Conservation (phyloP, 1,140 invertebrate species). For the Chlorops oryzae region DNA sequence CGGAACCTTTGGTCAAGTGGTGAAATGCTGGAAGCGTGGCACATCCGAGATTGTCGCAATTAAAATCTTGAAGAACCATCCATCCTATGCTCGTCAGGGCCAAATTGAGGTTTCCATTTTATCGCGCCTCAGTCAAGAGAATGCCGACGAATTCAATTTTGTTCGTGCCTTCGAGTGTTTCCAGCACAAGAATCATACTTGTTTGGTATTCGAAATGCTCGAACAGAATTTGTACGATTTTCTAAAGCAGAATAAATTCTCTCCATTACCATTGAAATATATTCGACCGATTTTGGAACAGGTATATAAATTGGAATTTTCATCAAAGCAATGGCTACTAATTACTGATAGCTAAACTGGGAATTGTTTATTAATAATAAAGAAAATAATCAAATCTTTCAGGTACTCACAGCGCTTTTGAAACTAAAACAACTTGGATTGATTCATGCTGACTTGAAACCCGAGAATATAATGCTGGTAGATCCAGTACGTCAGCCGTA, state of each 20-base stretch:
- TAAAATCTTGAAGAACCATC: slow-evolving; percentile 99
- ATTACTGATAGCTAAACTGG: too few species aligned
- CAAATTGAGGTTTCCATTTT: slow-evolving; percentile 99
- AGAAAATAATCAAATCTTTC: neutral
- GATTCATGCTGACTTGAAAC: slow-evolving; percentile 99
- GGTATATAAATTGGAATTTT: too few species aligned
- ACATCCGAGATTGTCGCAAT: slow-evolving; percentile 99
- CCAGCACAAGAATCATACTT: slow-evolving; percentile 99
- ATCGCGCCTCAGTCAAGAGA: slow-evolving; percentile 95
- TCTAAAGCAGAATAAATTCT: slow-evolving; percentile 99
- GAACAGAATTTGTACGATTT: slow-evolving; percentile 99
- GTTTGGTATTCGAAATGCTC: slow-evolving; percentile 99
- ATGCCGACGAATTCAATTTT: slow-evolving; percentile 99
- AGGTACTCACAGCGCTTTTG: slow-evolving; percentile 83
- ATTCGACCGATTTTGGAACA: slow-evolving; percentile 98
- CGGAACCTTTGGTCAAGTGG: slow-evolving; percentile 98
- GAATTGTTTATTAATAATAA: slow-evolving; percentile 1
- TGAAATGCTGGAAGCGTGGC: slow-evolving; percentile 99
- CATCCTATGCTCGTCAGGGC: slow-evolving; percentile 97
- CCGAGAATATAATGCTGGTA: slow-evolving; percentile 99
- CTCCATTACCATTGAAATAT: slow-evolving; percentile 93
- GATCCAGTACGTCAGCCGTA: slow-evolving; percentile 96
- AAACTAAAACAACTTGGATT: slow-evolving; percentile 97
- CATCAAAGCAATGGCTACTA: too few species aligned
- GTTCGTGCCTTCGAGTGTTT: slow-evolving; percentile 99